Evolutionary conservation across 2,113 vertebrate species (phyloP), one percentile per base, ranked within the genome.

Genomic region (Hyperopisus bebe): DNA sequence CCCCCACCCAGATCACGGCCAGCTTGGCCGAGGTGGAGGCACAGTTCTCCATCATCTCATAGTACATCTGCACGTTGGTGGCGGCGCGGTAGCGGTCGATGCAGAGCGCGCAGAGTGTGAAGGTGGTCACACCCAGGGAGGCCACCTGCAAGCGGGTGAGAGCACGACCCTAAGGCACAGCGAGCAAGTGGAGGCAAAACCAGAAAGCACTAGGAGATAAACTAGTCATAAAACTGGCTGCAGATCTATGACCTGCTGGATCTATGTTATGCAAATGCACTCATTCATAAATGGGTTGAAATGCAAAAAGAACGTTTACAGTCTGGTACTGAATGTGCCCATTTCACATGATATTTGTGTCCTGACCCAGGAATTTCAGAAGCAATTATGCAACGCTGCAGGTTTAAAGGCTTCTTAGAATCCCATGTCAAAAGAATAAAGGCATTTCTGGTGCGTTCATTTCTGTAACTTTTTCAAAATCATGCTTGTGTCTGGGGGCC

Each of bases 21-120:
- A 99, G 95, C 89, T 99, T 99, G 91, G 98, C 98, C 0, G 98
- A 97, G 0, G 98, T 99, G 0, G 98, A 99, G 1, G 97, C 96
- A 90, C 98, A 99, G 94, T 98, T 99, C 92, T 99, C 98, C 0
- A 99, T 99, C 97, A 99, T 99, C 93, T 99, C 98, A 0, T 99
- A 99, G 90, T 99, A 99, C 98, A 99, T 99, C 94, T 99, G 98
- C 46, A 99, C 98, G 0, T 99, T 99, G 93, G 98, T 99, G 93
- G 98, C 98, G 0, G 98, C 98, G 0, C 98, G 97, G 89, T 99
- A 99, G 0, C 98, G 97, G 93, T 99, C 98, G 0, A 99, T 99
- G 92, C 98, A 99, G 42, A 99, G 97, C 0, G 98, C 98, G 0
- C 98, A 99, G 3, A 99, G 94, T 0, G 98, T 99, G 95, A 99